Conservation (phyloP, 2,797 vertebrate species). For the Thripadectes ignobilis region DNA sequence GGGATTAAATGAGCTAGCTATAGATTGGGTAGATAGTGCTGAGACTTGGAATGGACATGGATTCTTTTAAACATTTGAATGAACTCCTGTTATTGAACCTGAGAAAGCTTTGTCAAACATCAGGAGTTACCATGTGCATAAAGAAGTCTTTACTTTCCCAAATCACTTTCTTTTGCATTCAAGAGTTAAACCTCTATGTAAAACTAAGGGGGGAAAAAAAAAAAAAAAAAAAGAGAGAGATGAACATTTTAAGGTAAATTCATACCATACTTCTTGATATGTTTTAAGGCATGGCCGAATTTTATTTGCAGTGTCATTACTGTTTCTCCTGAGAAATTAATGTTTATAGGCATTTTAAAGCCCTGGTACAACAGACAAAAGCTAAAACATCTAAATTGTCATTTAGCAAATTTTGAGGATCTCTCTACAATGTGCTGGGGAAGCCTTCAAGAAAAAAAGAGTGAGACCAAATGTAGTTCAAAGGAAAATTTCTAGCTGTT, state of each 20-base stretch:
- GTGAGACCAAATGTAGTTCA: not conserved
- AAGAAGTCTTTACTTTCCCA: not conserved
- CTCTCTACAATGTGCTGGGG: not conserved
- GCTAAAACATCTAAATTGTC: not conserved
- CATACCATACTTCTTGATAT: not conserved
- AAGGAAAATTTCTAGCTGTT: not conserved
- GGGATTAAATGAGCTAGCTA: not conserved
- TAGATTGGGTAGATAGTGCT: not conserved
- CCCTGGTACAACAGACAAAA: not conserved
- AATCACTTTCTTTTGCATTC: not conserved
- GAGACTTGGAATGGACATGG: not conserved
- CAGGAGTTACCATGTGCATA: not conserved
- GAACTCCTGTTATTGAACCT: not conserved
- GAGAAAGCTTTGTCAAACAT: not conserved
- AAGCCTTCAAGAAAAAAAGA: not conserved
- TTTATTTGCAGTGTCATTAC: not conserved
- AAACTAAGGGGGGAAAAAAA: not conserved
- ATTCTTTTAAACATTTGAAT: not conserved
- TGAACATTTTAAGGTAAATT: not conserved
- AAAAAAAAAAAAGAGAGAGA: no score
- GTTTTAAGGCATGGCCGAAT: not conserved
- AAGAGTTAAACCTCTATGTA: not conserved
- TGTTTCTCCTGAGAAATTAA: not conserved
- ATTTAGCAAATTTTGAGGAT: not conserved
- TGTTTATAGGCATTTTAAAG: not conserved